Evolutionary conservation across 2,113 vertebrate species (phyloP).

Genomic region (Smithornis capensis): DNA sequence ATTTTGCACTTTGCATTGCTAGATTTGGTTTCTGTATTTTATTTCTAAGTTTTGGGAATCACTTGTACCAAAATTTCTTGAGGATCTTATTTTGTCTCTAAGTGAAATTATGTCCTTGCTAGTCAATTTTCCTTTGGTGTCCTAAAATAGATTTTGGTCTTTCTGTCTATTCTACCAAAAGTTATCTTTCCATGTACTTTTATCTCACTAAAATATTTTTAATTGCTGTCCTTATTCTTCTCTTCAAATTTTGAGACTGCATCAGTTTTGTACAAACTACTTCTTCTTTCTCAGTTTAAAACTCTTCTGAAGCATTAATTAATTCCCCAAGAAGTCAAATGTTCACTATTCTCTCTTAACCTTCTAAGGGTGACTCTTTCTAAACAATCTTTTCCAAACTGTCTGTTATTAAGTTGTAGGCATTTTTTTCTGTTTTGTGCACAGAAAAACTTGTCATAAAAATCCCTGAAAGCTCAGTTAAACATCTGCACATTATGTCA

Average conservation of each 20-base stretch:
- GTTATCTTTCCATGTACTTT: not conserved
- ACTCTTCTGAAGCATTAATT: not conserved
- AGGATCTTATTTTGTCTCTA: not conserved
- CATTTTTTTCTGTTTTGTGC: rapidly evolving
- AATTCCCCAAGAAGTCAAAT: not conserved
- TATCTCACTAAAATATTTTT: not conserved
- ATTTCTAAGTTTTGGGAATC: not conserved
- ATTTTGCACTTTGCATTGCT: not conserved
- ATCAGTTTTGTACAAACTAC: not conserved
- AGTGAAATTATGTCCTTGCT: not conserved
- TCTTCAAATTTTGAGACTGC: not conserved
- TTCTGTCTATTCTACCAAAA: not conserved
- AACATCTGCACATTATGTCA: not conserved
- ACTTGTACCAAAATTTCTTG: not conserved
- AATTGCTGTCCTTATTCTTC: not conserved
- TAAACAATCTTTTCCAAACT: not conserved
- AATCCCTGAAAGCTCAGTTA: not conserved
- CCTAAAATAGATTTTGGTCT: not conserved
- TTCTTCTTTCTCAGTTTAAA: not conserved
- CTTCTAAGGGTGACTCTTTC: not conserved
- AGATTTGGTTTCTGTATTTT: not conserved
- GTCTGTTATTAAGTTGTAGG: not conserved
- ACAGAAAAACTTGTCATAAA: not conserved
- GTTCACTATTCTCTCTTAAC: not conserved
- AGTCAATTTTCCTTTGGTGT: not conserved